Percentiles rank a stretch among this genome's conserved stretches.
Evolutionary conservation across 64 coral and sea anemone species (phyloP).

Genomic region (Montipora efflorescens): DNA sequence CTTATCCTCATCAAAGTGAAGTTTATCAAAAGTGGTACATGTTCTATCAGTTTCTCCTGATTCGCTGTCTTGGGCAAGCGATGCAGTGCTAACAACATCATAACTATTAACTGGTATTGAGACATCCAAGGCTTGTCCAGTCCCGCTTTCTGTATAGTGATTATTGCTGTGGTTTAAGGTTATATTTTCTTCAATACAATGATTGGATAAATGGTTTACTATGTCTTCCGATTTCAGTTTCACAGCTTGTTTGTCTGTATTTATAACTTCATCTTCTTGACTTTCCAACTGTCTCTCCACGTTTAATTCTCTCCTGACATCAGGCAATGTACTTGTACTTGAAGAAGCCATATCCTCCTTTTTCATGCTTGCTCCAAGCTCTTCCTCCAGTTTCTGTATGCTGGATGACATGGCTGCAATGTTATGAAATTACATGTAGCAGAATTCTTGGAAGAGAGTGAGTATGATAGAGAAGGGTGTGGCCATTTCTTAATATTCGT

Average conservation of each 20-base stretch:
- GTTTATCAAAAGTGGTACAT: neutral
- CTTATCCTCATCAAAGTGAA: neutral
- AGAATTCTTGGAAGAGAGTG: no score
- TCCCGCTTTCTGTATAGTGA: neutral
- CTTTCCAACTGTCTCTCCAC: neutral
- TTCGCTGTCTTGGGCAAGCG: neutral
- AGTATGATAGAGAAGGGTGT: no score
- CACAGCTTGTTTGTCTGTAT: neutral
- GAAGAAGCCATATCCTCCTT: neutral
- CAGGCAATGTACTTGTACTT: neutral
- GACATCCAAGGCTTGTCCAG: neutral
- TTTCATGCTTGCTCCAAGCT: constrained; percentile 36
- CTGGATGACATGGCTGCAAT: constrained; percentile 32
- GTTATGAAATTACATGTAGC: neutral
- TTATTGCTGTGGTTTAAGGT: no score
- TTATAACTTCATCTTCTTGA: neutral
- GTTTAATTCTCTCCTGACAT: neutral
- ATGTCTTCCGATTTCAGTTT: neutral
- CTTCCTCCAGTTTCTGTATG: constrained; percentile 74
- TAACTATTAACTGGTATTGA: neutral
- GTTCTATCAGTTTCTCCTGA: neutral
- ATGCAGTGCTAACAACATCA: neutral
- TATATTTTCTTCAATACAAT: neutral
- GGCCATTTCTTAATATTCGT: no score
- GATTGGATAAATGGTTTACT: neutral